Evolutionary conservation across 2,113 vertebrate genomes (phyloP), one percentile per base, ranked within the genome.

Genomic region (Gambusia affinis): DNA sequence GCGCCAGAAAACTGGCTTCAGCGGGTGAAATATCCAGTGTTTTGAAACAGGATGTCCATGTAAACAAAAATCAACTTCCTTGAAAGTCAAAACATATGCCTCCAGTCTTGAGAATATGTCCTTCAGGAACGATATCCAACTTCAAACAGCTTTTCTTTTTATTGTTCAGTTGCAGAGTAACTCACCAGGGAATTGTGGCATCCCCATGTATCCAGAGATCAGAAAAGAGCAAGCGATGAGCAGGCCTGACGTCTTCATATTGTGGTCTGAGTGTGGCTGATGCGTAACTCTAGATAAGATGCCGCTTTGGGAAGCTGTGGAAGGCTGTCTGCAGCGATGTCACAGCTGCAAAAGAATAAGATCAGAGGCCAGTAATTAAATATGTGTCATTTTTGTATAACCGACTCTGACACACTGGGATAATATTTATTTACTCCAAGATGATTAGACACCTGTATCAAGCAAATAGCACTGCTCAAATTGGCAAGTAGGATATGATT

Each of bases 161-260:
- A 29, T 60, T 0, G 6, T 37, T 64, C 70, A 64, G 70, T 14
- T 31, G 28, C 33, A 70, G 35, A 14, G 19, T 31, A 6, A 83
- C 89, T 90, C 69, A 94, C 94, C 94, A 1, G 94, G 93, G 87
- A 94, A 94, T 1, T 71, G 51, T 22, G 87, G 82, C 57, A 91
- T 93, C 19, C 74, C 87, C 24, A 64, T 31, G 37, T 73, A 78
- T 33, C 37, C 70, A 10, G 44, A 67, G 30, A 90, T 37, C 67
- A 93, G 61, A 79, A 75, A 81, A 73, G 64, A 86, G 51, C 87
- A 86, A 30, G 85, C 12, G 70, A 93, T 35, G 77, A 92, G 67
- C 69, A 94, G 72, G 28, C 65, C 51, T n/a, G 69, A 67, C 60
- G 79, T 64, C 81, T 89, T 92, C 93, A 93, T 94, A 80, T 67